Conservation (phyloP, 2,113 vertebrate genomes). For the Strigops habroptila region DNA sequence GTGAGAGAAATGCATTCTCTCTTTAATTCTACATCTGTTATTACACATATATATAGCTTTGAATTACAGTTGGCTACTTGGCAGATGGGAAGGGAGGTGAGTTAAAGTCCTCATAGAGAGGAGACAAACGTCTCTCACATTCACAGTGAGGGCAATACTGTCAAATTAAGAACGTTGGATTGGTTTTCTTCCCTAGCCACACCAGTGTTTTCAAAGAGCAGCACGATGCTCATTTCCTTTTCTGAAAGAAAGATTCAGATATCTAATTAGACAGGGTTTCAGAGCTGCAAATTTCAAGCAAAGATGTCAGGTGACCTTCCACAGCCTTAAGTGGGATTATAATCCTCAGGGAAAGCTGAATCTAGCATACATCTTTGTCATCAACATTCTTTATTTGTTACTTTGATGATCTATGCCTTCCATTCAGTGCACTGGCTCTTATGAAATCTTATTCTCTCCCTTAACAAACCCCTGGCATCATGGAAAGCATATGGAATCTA, state of each 20-base stretch:
- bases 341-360: neutral
- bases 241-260: neutral
- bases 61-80: neutral
- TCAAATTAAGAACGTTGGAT: neutral
- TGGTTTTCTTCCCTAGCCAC: neutral
- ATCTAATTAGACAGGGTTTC: neutral
- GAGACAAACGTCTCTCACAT: neutral
- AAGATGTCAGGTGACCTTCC: neutral
- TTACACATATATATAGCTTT: neutral
- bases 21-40: neutral
- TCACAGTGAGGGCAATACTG: rapidly evolving
- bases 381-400: neutral
- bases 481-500: neutral
- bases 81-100: neutral
- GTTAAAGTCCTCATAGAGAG: neutral
- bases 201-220: neutral
- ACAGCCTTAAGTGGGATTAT: neutral
- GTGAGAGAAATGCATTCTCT: neutral
- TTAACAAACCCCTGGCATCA: neutral
- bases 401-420: neutral
- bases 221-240: neutral
- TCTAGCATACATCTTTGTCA: neutral
- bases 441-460: neutral
- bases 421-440: neutral
- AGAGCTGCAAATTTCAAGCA: neutral